Conservation (phyloP, 1,140 invertebrate genomes). For the Cryptotermes secundus region DNA sequence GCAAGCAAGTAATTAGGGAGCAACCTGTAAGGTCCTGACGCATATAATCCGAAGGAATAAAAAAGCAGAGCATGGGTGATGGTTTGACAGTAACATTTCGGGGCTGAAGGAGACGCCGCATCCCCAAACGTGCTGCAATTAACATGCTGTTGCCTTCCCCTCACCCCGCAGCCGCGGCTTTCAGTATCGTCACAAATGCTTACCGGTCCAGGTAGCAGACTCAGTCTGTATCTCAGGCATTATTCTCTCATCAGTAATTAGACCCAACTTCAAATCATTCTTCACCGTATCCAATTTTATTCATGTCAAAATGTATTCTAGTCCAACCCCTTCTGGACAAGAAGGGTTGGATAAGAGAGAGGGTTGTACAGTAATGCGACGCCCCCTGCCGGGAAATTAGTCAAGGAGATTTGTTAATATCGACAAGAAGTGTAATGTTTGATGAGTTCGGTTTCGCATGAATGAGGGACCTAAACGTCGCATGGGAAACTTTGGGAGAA, state of each 20-base stretch:
- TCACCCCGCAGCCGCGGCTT: too few relatives aligned
- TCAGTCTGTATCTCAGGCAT: not conserved
- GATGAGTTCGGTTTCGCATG: not conserved
- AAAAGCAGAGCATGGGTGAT: too few relatives aligned
- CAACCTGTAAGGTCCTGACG: too few relatives aligned
- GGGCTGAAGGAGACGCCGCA: too few relatives aligned
- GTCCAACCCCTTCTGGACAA: not conserved
- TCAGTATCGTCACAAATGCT: too few relatives aligned
- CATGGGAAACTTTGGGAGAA: too few relatives aligned
- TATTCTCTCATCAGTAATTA: not conserved
- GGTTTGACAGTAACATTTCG: too few relatives aligned
- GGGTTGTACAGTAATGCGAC: not conserved
- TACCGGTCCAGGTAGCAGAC: not conserved
- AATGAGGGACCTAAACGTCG: too few relatives aligned
- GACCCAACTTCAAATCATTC: not conserved
- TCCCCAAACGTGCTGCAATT: too few relatives aligned
- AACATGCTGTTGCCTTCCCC: too few relatives aligned
- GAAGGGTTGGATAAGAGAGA: not conserved
- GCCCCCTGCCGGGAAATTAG: conserved; percentile 6
- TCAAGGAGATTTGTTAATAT: conserved; percentile 10
- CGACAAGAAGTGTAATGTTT: not conserved
- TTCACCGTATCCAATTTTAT: not conserved
- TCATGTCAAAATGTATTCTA: conserved; percentile 4
- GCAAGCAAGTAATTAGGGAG: too few relatives aligned
- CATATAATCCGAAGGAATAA: too few relatives aligned